Conservation (phyloP, 1,140 invertebrate species). For the Diachasmimorpha longicaudata region DNA sequence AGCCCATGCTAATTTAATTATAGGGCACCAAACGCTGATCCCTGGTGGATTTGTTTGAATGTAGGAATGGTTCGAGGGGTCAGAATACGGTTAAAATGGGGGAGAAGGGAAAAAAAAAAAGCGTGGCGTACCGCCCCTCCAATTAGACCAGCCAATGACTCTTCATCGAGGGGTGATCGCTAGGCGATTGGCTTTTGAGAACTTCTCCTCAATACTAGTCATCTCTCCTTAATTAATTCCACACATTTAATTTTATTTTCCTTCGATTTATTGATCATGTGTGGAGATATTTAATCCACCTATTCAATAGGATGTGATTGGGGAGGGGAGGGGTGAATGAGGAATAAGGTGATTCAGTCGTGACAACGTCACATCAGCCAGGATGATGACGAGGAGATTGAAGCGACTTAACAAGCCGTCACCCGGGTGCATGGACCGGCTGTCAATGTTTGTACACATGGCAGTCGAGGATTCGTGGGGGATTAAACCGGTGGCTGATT, state of each 20-base stretch:
- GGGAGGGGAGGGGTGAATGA: background rate
- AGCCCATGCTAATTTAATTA: constrained; percentile 63
- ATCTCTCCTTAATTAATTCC: background rate
- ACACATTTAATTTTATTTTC: background rate
- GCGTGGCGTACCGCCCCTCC: constrained; percentile 47
- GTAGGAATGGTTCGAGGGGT: constrained; percentile 41
- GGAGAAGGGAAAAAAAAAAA: constrained; percentile 14
- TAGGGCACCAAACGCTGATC: constrained; percentile 44
- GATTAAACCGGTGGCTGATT: constrained; percentile 22
- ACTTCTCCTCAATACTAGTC: background rate
- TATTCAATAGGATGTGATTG: background rate
- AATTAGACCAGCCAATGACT: constrained; percentile 58
- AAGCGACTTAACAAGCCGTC: constrained; percentile 28
- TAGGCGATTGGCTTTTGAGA: constrained; percentile 10
- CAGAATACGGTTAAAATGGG: background rate
- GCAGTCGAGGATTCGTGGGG: constrained; percentile 11
- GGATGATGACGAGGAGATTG: constrained; percentile 5
- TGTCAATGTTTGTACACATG: constrained; percentile 42
- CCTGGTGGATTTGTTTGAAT: constrained; percentile 49
- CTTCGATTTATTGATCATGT: background rate
- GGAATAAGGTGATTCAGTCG: background rate
- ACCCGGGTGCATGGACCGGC: constrained; percentile 24
- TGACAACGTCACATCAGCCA: background rate
- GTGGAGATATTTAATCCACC: background rate
- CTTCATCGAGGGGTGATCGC: constrained; percentile 43